Evolutionary conservation across 2,113 vertebrate genomes (phyloP), one percentile per base, ranked within the genome.

Genomic region (Meles meles): DNA sequence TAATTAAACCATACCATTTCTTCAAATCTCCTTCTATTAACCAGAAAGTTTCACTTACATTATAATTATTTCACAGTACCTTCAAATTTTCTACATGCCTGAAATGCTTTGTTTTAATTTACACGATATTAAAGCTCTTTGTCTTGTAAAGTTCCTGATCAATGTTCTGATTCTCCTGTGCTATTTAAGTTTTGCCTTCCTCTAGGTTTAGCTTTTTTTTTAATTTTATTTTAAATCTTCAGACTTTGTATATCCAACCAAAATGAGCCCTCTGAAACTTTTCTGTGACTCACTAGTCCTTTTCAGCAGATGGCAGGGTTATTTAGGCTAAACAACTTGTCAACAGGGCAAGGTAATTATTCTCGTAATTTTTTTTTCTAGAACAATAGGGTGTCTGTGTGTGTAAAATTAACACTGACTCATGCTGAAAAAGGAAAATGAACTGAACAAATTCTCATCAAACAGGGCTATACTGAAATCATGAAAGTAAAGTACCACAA

Each of bases 251-350:
- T 23, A 63, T 72, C 31, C 13, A 91, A 85, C 21, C 31, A 57
- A 81, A 97, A 34, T 44, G 31, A 94, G 79, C 39, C 21, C 21
- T 96, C 71, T 92, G 61, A 77, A 98, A 97, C 42, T 97, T 96
- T 92, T 57, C 92, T 97, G 93, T 42, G 97, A 98, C 79, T 96
- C 98, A 86, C 94, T 96, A 12, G 39, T 96, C 42, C 93, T 98
- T 98, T 98, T 98, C 98, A 98, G 98, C 97, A 99, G 98, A 98
- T 99, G 98, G 98, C 99, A 98, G 97, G 99, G 94, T 98, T 98
- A 99, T 98, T 99, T 98, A 98, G 98, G 96, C 93, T 98, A 98
- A 98, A 90, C 76, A 87, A 83, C 97, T 93, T 98, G 86, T 91
- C 96, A 98, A 52, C 52, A 92, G 96, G 96, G 92, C 88, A 98